Conservation (phyloP, 2,888 invertebrate species). For the Stomorhina lunata region DNA sequence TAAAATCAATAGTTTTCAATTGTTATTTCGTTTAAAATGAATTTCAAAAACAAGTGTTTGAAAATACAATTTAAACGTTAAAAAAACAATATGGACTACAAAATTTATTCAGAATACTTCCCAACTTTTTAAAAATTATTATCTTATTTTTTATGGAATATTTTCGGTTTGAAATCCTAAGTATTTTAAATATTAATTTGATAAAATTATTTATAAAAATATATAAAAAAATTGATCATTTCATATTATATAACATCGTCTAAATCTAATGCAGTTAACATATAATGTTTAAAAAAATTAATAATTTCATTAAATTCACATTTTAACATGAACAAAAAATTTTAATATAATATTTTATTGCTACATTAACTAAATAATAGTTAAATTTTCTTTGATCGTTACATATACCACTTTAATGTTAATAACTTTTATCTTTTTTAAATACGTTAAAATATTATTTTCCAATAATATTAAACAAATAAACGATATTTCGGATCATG, state of each 20-base stretch:
- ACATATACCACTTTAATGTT: constrained; percentile 1
- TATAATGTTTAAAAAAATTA: too few relatives aligned
- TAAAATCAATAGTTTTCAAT: not conserved
- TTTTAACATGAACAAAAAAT: too few relatives aligned
- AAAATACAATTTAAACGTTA: too few relatives aligned
- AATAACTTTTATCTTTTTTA: constrained; percentile 48
- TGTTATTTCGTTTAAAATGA: too few relatives aligned
- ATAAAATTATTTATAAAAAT: not conserved
- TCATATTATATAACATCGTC: not conserved
- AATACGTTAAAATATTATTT: constrained; percentile 28
- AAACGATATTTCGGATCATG: constrained; percentile 51
- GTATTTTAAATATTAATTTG: not conserved
- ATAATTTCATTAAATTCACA: too few relatives aligned
- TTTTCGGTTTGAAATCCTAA: not conserved
- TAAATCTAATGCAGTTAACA: too few relatives aligned
- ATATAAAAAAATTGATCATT: not conserved
- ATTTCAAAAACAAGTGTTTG: too few relatives aligned
- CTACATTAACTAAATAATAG: not conserved
- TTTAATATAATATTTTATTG: too few relatives aligned
- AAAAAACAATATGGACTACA: too few relatives aligned
- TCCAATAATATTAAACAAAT: constrained; percentile 25
- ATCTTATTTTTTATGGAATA: too few relatives aligned
- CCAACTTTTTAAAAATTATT: too few relatives aligned
- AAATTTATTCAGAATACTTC: too few relatives aligned
- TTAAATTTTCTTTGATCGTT: not conserved